Percentiles rank a stretch among this genome's conserved stretches.
Conservation (phyloP, 2,797 vertebrate genomes). For the Rhadinocentrus ornatus region DNA sequence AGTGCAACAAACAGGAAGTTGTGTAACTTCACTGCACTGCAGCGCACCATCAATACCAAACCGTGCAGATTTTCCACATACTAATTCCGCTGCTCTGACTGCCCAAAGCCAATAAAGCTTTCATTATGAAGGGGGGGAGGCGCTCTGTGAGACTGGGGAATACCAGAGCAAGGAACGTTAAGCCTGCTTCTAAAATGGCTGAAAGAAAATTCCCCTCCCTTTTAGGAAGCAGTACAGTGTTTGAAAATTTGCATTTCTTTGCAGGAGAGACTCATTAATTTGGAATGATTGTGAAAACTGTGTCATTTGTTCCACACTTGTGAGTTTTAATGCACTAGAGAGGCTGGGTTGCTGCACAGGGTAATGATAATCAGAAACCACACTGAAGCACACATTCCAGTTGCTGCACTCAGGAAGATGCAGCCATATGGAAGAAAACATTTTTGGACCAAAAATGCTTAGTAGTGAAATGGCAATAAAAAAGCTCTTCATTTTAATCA, state of each 20-base stretch:
- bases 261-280: conserved; percentile 76
- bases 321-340: conserved; percentile 77
- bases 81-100: conserved; percentile 48
- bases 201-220: conserved; percentile 50
- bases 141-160: conserved; percentile 57
- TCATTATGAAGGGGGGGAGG: conserved; percentile 58
- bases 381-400: conserved; percentile 36
- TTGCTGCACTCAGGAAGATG: conserved; percentile 16
- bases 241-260: conserved; percentile 75
- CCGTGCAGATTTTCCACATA: conserved; percentile 64
- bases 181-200: conserved; percentile 68
- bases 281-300: conserved; percentile 73
- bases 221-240: conserved; percentile 72
- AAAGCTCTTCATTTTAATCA: conserved; percentile 5
- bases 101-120: conserved; percentile 66
- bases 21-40: conserved; percentile 46
- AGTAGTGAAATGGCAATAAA: conserved; percentile 12
- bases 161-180: conserved; percentile 47
- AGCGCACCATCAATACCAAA: conserved; percentile 28
- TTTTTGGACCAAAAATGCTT: conserved; percentile 13
- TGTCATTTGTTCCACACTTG: conserved; percentile 76
- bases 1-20: conserved; percentile 72
- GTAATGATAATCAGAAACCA: conserved; percentile 58
- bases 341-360: conserved; percentile 64
- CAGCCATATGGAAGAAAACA: conserved; percentile 7